Evolutionary conservation across 2,113 vertebrate genomes (phyloP).

Genomic region (Athene cunicularia): DNA sequence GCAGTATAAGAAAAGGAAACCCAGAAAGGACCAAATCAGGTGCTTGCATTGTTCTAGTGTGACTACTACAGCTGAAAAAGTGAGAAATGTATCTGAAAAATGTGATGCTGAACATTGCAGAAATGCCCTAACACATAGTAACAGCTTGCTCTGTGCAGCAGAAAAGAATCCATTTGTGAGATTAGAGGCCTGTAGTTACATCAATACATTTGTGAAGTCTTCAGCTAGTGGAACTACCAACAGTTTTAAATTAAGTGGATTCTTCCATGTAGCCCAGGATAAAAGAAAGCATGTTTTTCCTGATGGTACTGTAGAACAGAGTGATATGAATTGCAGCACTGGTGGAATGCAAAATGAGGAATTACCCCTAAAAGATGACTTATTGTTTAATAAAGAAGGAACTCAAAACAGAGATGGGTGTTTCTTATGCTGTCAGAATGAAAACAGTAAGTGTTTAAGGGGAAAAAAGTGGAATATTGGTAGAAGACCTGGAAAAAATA

Average conservation of each 20-base stretch:
- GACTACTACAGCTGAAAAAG: conserved; percentile 40
- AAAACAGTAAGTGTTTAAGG: conserved; percentile 12
- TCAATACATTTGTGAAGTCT: conserved; percentile 46
- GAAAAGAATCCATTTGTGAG: conserved; percentile 65
- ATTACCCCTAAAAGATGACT: not conserved
- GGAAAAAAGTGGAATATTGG: not conserved
- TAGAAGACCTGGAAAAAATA: conserved; percentile 58
- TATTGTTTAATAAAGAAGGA: not conserved
- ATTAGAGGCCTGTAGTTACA: conserved; percentile 56
- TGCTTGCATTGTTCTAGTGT: not conserved
- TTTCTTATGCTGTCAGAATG: conserved; percentile 35
- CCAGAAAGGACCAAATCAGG: not conserved
- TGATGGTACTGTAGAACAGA: conserved; percentile 10
- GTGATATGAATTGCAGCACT: not conserved
- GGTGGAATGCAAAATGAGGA: conserved; percentile 8
- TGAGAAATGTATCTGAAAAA: not conserved
- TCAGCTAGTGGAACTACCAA: conserved; percentile 13
- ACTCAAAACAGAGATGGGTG: not conserved
- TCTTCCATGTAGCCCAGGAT: not conserved
- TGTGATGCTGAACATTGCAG: conserved; percentile 1
- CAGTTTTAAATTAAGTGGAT: conserved; percentile 41
- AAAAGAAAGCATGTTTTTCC: conserved; percentile 29
- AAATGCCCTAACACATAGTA: not conserved
- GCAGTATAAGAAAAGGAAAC: conserved; percentile 22
- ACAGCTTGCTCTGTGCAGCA: conserved; percentile 1